Percentiles rank a stretch among this genome's conserved stretches.
phyloP scores from a whole-genome alignment of 2,797 vertebrate species.

The Stomatorhinus walkeri region DNA sequence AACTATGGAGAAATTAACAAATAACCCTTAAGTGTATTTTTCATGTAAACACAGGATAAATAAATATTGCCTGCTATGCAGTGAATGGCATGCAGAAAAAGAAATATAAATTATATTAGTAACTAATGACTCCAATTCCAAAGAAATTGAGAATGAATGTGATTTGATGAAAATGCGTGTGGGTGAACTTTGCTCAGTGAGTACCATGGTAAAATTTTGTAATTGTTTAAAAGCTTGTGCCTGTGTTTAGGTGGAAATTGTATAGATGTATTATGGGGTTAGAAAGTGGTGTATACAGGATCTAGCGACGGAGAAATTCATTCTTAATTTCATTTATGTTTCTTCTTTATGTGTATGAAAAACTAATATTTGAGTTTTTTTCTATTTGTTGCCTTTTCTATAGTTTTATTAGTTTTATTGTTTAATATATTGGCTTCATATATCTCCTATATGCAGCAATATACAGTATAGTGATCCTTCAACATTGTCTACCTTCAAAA shows the following conservation, averaged over 20 bases:
- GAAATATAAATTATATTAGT: background rate
- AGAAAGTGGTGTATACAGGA: background rate
- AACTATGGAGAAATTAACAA: background rate
- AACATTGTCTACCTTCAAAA: background rate
- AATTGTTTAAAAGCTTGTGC: background rate
- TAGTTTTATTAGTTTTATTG: background rate
- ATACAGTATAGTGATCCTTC: background rate
- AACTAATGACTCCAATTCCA: background rate
- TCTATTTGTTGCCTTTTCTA: background rate
- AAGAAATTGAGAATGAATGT: background rate
- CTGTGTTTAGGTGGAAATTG: background rate
- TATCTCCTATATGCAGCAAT: background rate
- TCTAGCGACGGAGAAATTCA: background rate
- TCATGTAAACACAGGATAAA: background rate
- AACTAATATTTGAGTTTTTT: background rate
- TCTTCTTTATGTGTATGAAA: background rate
- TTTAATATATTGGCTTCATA: background rate
- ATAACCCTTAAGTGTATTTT: background rate
- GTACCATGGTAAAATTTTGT: background rate
- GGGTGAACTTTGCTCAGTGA: background rate
- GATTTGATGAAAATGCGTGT: background rate
- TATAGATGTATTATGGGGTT: conserved; percentile 4
- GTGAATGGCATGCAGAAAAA: background rate
- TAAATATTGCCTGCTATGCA: background rate
- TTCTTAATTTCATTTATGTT: background rate